Evolutionary conservation across 1,140 invertebrate genomes (phyloP).

Genomic region (Temnothorax curvispinosus): DNA sequence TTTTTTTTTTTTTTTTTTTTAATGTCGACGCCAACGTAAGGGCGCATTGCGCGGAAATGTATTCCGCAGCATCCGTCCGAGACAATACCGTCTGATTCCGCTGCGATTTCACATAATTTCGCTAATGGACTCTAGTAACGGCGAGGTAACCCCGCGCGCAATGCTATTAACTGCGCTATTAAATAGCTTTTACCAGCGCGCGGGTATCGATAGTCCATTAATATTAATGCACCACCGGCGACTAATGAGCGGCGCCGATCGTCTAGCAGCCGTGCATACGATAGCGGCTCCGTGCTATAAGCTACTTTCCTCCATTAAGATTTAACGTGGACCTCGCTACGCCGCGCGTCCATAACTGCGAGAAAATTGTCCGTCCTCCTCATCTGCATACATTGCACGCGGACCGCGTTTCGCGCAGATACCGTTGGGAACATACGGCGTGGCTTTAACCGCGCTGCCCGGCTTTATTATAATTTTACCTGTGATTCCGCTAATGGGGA

Average conservation of each 20-base stretch:
- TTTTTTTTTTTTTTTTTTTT: background rate
- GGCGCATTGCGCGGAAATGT: background rate
- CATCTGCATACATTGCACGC: conserved; percentile 45
- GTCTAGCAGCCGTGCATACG: conserved; percentile 5
- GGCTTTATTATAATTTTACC: conserved; percentile 70
- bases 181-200: conserved; percentile 70
- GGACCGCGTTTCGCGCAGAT: conserved; percentile 26
- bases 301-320: conserved; percentile 58
- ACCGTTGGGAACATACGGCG: conserved; percentile 25
- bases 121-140: conserved; percentile 65
- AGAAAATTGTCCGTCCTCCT: conserved; percentile 39
- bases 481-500: conserved; percentile 73
- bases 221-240: conserved; percentile 64
- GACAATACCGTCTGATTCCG: conserved; percentile 60
- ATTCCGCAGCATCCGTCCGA: background rate
- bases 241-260: conserved; percentile 55
- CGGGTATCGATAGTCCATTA: conserved; percentile 70
- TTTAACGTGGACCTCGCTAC: conserved; percentile 28
- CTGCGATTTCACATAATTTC: conserved; percentile 66
- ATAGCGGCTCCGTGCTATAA: conserved; percentile 33
- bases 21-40: background rate
- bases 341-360: conserved; percentile 43
- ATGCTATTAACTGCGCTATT: conserved; percentile 71
- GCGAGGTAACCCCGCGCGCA: conserved; percentile 54
- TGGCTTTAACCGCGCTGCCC: conserved; percentile 12